These are phyloP conservation scores for Gandaritis pyraliata DNA, from an alignment of 2,888 invertebrate species.

Conservation along the genomic window DNA sequence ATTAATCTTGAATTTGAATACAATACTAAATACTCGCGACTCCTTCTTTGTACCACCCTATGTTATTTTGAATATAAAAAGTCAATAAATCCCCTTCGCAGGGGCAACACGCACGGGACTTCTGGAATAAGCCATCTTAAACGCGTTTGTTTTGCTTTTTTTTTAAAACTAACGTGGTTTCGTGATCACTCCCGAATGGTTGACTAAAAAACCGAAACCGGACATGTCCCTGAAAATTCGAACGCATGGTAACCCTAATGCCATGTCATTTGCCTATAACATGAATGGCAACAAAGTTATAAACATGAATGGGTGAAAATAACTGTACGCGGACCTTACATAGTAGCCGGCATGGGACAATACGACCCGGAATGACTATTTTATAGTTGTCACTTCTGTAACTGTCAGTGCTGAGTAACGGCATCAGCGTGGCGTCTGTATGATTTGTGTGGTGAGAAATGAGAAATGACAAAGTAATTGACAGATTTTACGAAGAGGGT, in stretches of 20 bases:
- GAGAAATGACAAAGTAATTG: slow-evolving; percentile 30
- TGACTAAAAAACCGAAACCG: no score
- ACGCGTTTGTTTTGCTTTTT: no score
- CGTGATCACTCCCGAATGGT: no score
- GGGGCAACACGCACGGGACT: no score
- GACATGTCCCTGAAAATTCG: neutral
- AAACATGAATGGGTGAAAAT: slow-evolving; percentile 34
- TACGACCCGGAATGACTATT: slow-evolving; percentile 21
- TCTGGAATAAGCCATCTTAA: no score
- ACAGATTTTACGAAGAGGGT: slow-evolving; percentile 9
- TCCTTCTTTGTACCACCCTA: no score
- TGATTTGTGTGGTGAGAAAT: slow-evolving; percentile 29
- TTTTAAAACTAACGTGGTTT: no score
- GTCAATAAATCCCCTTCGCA: no score
- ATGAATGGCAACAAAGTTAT: slow-evolving; percentile 24
- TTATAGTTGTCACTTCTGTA: slow-evolving; percentile 26
- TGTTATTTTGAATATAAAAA: no score
- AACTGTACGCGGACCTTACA: slow-evolving; percentile 28
- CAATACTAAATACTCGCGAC: no score
- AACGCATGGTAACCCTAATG: slow-evolving; percentile 1
- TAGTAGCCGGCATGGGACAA: slow-evolving; percentile 22
- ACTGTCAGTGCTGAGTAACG: slow-evolving; percentile 24
- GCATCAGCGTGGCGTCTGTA: slow-evolving; percentile 20
- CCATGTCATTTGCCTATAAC: slow-evolving; percentile 24
- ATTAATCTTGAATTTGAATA: no score